Percentiles rank a stretch among this genome's conserved stretches.
Evolutionary conservation across 2,888 invertebrate genomes (phyloP).

Genomic region (Nematopogon swammerdamellus): DNA sequence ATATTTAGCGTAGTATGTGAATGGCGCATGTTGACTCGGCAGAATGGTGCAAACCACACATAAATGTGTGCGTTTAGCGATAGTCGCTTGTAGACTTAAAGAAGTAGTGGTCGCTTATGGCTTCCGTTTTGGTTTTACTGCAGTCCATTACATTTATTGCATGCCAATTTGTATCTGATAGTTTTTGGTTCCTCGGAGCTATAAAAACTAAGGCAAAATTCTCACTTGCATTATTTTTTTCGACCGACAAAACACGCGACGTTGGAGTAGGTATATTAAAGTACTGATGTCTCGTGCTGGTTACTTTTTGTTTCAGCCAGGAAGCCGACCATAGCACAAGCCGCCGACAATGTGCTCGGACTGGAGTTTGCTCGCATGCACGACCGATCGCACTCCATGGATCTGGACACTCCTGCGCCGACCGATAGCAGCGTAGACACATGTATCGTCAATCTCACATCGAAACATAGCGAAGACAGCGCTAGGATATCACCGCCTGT

Average conservation of each 20-base stretch:
- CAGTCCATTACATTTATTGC: not conserved
- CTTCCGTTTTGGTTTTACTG: not conserved
- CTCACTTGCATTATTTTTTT: not conserved
- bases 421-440: not conserved
- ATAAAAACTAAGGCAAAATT: too few species aligned
- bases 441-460: not conserved
- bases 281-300: not conserved
- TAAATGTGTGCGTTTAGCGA: not conserved
- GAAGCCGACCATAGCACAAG: slow-evolving; percentile 56
- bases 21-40: too few species aligned
- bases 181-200: not conserved
- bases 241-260: too few species aligned
- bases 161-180: not conserved
- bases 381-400: not conserved
- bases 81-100: not conserved
- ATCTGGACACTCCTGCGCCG: not conserved
- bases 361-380: not conserved
- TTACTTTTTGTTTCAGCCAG: slow-evolving; percentile 55
- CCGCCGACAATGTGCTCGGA: slow-evolving; percentile 9
- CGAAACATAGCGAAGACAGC: slow-evolving; percentile 3
- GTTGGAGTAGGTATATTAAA: not conserved
- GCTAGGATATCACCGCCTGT: slow-evolving; percentile 8
- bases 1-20: too few species aligned
- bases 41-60: too few species aligned
- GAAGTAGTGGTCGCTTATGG: not conserved